Percentiles rank a stretch among this genome's conserved stretches.
These are phyloP conservation scores for Halcyon badia DNA, from an alignment of 2,797 vertebrate species.

Conservation along the genomic window DNA sequence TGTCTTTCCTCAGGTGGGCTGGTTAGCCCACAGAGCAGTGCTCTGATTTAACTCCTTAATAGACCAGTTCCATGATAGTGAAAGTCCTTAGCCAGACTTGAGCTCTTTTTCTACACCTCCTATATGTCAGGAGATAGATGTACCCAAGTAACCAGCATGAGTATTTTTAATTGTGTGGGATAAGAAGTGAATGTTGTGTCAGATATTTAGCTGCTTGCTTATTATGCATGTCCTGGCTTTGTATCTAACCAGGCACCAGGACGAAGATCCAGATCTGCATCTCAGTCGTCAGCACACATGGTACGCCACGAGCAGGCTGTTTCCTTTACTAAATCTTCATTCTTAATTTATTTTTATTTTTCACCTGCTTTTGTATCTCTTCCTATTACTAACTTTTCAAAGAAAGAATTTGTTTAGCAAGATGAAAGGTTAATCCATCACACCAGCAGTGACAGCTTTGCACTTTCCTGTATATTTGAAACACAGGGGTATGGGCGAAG, in stretches of 20 bases:
- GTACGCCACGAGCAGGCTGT: conserved; percentile 50
- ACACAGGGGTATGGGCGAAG: conserved; percentile 81
- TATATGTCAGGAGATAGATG: not conserved
- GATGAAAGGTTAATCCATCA: not conserved
- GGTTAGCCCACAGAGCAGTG: not conserved
- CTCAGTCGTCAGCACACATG: conserved; percentile 87
- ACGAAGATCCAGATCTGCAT: conserved; percentile 85
- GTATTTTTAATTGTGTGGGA: not conserved
- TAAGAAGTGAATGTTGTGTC: not conserved
- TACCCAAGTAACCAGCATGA: not conserved
- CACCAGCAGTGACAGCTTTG: not conserved
- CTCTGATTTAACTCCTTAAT: not conserved
- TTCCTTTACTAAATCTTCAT: not conserved
- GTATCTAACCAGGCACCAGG: conserved; percentile 78
- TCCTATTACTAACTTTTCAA: not conserved
- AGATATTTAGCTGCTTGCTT: not conserved
- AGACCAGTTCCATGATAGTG: not conserved
- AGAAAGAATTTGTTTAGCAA: not conserved
- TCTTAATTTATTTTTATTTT: not conserved
- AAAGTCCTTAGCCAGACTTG: not conserved
- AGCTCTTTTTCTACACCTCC: not conserved
- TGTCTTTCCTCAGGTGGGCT: not conserved
- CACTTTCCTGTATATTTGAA: not conserved
- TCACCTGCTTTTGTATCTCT: not conserved
- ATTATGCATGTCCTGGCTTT: not conserved